Conservation (phyloP, 2,888 invertebrate species). For the Meghimatium bilineatum region DNA sequence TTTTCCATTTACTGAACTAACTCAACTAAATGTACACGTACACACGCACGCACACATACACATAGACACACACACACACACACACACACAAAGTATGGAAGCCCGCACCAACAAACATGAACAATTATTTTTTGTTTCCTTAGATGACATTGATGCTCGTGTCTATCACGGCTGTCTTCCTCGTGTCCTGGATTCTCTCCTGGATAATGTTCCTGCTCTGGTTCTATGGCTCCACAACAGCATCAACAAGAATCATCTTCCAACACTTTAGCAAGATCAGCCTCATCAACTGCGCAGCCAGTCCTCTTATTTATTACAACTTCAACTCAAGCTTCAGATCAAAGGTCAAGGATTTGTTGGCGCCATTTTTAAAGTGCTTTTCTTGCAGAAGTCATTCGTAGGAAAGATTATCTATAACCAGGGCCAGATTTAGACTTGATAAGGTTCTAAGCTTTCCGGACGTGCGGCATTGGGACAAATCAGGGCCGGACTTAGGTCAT, state of each 20-base stretch:
- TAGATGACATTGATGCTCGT: constrained; percentile 41
- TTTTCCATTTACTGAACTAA: too few species aligned
- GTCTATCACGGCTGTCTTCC: constrained; percentile 30
- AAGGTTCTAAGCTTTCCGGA: too few species aligned
- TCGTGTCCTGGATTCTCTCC: constrained; percentile 26
- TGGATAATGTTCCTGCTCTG: not conserved
- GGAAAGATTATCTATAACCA: too few species aligned
- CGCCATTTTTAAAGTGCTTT: not conserved
- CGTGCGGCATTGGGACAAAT: too few species aligned
- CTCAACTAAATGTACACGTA: too few species aligned
- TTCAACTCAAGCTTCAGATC: constrained; percentile 20
- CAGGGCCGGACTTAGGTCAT: too few species aligned
- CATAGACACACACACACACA: too few species aligned
- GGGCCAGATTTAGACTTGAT: too few species aligned
- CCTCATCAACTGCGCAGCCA: constrained; percentile 27
- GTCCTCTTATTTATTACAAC: constrained; percentile 31
- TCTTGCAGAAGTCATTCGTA: not conserved
- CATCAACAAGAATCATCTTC: not conserved
- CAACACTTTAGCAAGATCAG: not conserved
- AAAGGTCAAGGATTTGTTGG: constrained; percentile 19
- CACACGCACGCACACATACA: too few species aligned
- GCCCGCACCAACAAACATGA: not conserved
- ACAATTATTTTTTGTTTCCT: not conserved
- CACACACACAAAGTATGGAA: too few species aligned
- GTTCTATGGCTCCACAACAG: too few species aligned